A percentile compares a stretch with the other conserved stretches of the same genome.
These are phyloP conservation scores for Antigone vipio DNA, from an alignment of 2,113 vertebrate genomes.

Conservation along the genomic window DNA sequence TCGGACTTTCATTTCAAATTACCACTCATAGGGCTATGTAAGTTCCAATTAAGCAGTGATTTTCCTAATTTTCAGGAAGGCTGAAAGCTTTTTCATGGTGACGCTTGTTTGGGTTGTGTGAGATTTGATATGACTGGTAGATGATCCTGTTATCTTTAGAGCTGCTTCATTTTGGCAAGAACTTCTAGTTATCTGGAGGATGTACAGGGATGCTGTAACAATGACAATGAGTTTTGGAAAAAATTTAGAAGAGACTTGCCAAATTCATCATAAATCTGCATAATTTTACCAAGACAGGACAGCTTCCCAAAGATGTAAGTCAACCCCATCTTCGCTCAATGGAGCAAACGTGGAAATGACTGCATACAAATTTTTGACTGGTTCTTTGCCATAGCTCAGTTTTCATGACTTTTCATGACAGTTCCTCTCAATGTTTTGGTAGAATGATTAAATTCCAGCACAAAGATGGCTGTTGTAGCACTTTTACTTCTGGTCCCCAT, in stretches of 20 bases:
- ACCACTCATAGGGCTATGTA: background rate
- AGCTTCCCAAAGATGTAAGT: background rate
- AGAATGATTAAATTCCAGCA: background rate
- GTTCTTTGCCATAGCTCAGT: background rate
- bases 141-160: background rate
- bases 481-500: background rate
- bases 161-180: background rate
- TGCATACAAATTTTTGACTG: background rate
- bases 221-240: background rate
- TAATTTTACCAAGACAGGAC: background rate
- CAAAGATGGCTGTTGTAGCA: background rate
- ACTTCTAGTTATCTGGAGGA: background rate
- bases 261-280: background rate
- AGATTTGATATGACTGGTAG: background rate
- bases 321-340: background rate
- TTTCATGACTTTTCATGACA: background rate
- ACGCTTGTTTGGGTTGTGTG: background rate
- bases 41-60: background rate
- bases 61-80: background rate
- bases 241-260: background rate
- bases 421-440: background rate
- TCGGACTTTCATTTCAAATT: background rate
- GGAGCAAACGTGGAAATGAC: background rate
- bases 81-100: background rate
- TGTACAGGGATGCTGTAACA: background rate